Evolutionary conservation across 92 coral and sea anemone genomes (phyloP).

Genomic region (Epizoanthus fatuus): DNA sequence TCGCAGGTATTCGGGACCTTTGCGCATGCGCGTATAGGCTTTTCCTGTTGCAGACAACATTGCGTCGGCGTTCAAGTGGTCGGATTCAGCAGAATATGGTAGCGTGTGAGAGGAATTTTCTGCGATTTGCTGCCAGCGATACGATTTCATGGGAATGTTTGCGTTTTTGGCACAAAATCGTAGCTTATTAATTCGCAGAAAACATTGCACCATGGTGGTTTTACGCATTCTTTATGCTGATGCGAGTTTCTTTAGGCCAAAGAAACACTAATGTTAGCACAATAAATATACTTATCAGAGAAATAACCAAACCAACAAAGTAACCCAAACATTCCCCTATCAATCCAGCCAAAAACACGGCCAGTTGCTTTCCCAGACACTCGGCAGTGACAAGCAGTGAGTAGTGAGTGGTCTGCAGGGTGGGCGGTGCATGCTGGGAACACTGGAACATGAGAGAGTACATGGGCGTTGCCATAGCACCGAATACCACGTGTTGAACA

Average conservation of each 20-base stretch:
- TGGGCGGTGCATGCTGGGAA: constrained; percentile 76
- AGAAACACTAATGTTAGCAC: constrained; percentile 55
- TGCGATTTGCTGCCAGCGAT: too few species aligned
- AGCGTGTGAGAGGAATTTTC: too few species aligned
- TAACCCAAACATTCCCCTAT: constrained; percentile 86
- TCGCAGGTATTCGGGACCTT: too few species aligned
- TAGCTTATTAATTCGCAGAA: too few species aligned
- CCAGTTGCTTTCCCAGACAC: constrained; percentile 83
- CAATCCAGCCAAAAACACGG: constrained; percentile 83
- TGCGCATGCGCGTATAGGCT: too few species aligned
- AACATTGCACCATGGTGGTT: too few species aligned
- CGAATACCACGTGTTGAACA: constrained; percentile 81
- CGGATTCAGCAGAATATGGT: too few species aligned
- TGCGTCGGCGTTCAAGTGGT: too few species aligned
- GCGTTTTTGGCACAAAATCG: too few species aligned
- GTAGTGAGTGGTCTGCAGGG: constrained; percentile 81
- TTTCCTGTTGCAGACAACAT: too few species aligned
- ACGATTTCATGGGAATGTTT: too few species aligned
- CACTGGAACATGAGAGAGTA: constrained; percentile 78
- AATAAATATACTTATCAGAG: constrained; percentile 57
- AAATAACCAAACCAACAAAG: constrained; percentile 49
- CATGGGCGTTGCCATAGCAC: constrained; percentile 91
- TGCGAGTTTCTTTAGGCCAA: constrained; percentile 43
- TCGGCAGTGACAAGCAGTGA: constrained; percentile 89
- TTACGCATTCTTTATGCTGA: background rate